These are phyloP conservation scores for Sapayoa aenigma DNA, from an alignment of 2,113 vertebrate genomes.

Conservation along the genomic window DNA sequence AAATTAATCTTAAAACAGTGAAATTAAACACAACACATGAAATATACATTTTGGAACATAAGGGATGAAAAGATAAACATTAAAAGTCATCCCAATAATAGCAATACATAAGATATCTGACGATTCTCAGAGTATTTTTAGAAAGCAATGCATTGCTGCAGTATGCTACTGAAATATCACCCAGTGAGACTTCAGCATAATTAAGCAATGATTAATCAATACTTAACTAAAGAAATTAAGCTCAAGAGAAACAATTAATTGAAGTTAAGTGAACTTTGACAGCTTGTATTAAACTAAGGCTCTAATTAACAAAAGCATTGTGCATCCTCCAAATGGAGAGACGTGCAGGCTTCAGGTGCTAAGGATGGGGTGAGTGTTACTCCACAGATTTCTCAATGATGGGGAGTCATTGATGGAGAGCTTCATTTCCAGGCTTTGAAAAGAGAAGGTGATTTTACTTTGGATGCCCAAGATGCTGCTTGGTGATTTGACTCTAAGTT, in stretches of 20 bases:
- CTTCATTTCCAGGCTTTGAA: neutral
- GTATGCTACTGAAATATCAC: conserved; percentile 51
- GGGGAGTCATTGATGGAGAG: neutral
- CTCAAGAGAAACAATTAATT: conserved; percentile 69
- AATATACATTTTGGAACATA: conserved; percentile 12
- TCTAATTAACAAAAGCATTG: conserved; percentile 64
- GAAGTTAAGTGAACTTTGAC: conserved; percentile 69
- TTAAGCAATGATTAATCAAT: conserved; percentile 70
- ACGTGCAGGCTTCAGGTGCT: neutral
- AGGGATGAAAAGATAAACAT: conserved; percentile 41
- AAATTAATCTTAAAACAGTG: neutral
- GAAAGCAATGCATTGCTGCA: conserved; percentile 10
- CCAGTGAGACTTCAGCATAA: conserved; percentile 47
- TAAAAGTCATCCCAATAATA: conserved; percentile 46
- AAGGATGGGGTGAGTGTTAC: neutral
- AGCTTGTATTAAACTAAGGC: conserved; percentile 57
- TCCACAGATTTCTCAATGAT: neutral
- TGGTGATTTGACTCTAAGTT: neutral
- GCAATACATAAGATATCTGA: conserved; percentile 14
- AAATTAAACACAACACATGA: neutral
- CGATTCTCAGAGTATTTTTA: conserved; percentile 37
- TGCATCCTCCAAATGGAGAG: conserved; percentile 29
- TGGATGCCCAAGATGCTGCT: neutral
- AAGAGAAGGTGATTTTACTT: neutral
- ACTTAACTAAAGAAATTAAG: conserved; percentile 70